Conservation (phyloP, 2,113 vertebrate species). For the Bufo gargarizans region DNA sequence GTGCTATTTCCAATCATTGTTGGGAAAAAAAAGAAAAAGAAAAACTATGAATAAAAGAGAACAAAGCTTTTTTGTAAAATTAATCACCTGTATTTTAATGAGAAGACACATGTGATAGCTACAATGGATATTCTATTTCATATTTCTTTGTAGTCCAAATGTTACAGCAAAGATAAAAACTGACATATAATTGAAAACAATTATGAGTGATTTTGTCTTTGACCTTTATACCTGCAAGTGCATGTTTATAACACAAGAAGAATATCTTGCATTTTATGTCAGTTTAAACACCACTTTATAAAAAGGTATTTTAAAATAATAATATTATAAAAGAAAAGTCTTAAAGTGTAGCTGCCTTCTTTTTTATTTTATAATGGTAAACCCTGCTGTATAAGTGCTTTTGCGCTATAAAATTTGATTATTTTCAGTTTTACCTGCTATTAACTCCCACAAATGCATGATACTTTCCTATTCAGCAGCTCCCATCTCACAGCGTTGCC, state of each 20-base stretch:
- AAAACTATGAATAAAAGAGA: slow-evolving; percentile 75
- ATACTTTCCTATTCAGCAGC: too few relatives aligned
- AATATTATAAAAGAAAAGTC: too few relatives aligned
- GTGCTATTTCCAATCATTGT: slow-evolving; percentile 75
- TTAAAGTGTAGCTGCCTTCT: too few relatives aligned
- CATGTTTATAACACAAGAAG: slow-evolving; percentile 70
- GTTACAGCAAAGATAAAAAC: slow-evolving; percentile 72
- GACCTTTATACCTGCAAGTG: slow-evolving; percentile 75
- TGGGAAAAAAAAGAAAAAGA: slow-evolving; percentile 34
- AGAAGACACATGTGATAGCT: slow-evolving; percentile 56
- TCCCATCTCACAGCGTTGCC: too few relatives aligned
- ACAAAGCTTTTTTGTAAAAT: slow-evolving; percentile 65
- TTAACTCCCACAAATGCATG: too few relatives aligned
- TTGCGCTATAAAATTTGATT: too few relatives aligned
- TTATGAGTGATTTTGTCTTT: slow-evolving; percentile 75
- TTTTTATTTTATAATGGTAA: too few relatives aligned
- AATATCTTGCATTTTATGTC: slow-evolving; percentile 71
- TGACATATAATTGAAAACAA: slow-evolving; percentile 76
- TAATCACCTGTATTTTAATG: slow-evolving; percentile 66
- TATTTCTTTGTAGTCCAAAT: slow-evolving; percentile 67
- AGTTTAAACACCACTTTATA: slow-evolving; percentile 62
- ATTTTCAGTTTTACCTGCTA: too few relatives aligned
- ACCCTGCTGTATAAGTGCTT: too few relatives aligned
- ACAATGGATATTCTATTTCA: slow-evolving; percentile 71
- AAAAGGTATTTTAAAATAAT: slow-evolving; percentile 39